phyloP scores from a whole-genome alignment of 2,113 vertebrate genomes.

The Ciconia maguari region DNA sequence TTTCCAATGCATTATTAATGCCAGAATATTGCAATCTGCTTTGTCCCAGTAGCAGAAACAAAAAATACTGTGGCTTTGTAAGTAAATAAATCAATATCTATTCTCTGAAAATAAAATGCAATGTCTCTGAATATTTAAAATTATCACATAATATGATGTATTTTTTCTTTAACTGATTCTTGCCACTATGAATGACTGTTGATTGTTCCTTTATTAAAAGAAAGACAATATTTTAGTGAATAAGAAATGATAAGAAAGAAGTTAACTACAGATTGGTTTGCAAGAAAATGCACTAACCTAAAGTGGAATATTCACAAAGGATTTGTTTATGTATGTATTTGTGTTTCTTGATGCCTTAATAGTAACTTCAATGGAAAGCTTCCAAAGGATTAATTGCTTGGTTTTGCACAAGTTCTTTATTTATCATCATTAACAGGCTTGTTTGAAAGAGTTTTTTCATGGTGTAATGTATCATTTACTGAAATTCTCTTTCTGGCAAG shows the following conservation, averaged over 20 bases:
- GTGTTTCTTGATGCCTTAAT: slow-evolving; percentile 42
- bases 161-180: not conserved
- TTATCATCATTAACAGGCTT: slow-evolving; percentile 66
- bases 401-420: slow-evolving; percentile 61
- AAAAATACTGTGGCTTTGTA: not conserved
- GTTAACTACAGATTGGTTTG: not conserved
- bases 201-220: slow-evolving; percentile 8
- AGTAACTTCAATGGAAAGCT: slow-evolving; percentile 50
- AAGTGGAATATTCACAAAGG: slow-evolving; percentile 20
- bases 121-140: not conserved
- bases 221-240: not conserved
- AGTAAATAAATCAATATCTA: not conserved
- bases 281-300: not conserved
- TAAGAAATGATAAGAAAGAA: not conserved
- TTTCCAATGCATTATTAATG: slow-evolving; percentile 46
- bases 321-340: slow-evolving; percentile 56
- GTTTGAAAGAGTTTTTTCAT: slow-evolving; percentile 42
- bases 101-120: not conserved
- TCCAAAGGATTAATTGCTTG: slow-evolving; percentile 68
- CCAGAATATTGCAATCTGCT: not conserved
- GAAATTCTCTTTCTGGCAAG: slow-evolving; percentile 61
- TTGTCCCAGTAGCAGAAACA: not conserved
- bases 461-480: slow-evolving; percentile 63
- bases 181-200: not conserved
- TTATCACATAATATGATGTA: not conserved